Evolutionary conservation across 2,797 vertebrate species (phyloP), one percentile per base, ranked within the genome.

Genomic region (Trachurus trachurus): DNA sequence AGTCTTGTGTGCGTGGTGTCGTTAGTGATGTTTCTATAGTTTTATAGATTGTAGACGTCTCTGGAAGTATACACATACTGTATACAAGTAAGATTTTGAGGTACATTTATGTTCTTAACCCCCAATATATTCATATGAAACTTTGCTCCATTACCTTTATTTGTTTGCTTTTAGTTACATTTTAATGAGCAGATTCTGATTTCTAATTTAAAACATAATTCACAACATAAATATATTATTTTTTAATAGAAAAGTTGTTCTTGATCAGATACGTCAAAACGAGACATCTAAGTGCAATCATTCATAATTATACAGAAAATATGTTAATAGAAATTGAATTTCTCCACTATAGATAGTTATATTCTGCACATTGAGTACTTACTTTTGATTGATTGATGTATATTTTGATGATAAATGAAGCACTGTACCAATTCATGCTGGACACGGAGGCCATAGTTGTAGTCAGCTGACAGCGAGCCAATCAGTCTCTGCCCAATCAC

Each of bases 1-100:
- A 85, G 82, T 31, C 8, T 16, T 86, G 71, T 90, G 77, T 82
- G 72, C 76, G 42, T 82, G 61, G 68, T 84, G 83, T 82, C 53
- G 57, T 15, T 83, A 75, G 78, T 77, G 60, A 62, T 71, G 62
- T 86, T 52, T 74, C 1, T 37, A 37, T 37, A 37, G 34, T 37
- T 37, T 37, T 8, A 37, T 37, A 37, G 34, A 37, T 37, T 37
- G 34, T 37, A 37, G 34, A 37, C 7, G 34, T 37, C 34, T 37
- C 34, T 37, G 34, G 7, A 37, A 37, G 6, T 37, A 7, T 6
- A 37, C 5, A 42, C 53, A 19, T 40, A 21, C 21, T 31, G 12
- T 49, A 52, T 19, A 17, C 6, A 64, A 52, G 31, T 22, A 5
- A 5, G 54, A 5, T 21, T 4, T 52, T 58, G 1, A 52, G 26